Evolutionary conservation across 2,113 vertebrate species (phyloP).

Genomic region (Xenopus tropicalis): DNA sequence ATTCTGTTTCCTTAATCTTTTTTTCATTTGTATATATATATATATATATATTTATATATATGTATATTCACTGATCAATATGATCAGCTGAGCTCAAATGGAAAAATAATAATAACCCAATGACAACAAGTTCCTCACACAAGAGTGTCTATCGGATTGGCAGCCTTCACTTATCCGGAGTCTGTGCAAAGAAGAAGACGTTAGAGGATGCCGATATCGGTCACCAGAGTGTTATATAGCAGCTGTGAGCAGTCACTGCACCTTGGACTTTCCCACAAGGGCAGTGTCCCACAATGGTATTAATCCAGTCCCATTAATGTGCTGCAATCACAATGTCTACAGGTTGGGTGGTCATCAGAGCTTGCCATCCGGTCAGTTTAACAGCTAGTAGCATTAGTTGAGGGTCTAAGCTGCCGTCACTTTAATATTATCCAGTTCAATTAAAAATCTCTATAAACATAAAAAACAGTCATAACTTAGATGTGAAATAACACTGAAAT

Average conservation of each 20-base stretch:
- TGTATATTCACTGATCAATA: constrained; percentile 95
- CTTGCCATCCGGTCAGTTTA: constrained; percentile 56
- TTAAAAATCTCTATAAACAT: constrained; percentile 50
- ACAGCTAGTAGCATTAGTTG: constrained; percentile 54
- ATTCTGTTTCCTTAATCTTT: constrained; percentile 55
- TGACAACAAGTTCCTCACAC: constrained; percentile 78
- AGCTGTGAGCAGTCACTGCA: constrained; percentile 73
- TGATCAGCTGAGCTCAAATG: constrained; percentile 94
- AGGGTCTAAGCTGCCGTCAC: constrained; percentile 60
- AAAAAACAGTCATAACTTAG: constrained; percentile 63
- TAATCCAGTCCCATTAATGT: constrained; percentile 54
- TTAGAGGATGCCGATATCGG: constrained; percentile 59
- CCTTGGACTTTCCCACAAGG: constrained; percentile 65
- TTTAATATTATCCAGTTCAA: constrained; percentile 69
- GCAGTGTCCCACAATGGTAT: constrained; percentile 63
- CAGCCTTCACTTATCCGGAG: constrained; percentile 87
- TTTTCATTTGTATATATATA: constrained; percentile 72
- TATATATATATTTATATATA: constrained; percentile 78
- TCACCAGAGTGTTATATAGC: constrained; percentile 65
- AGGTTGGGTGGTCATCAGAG: constrained; percentile 53
- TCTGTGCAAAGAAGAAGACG: constrained; percentile 74
- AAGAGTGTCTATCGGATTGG: constrained; percentile 79
- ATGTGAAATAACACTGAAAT: constrained; percentile 75
- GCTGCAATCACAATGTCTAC: constrained; percentile 57
- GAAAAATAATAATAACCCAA: constrained; percentile 66